phyloP scores from a whole-genome alignment of 1,140 invertebrate genomes.

The Rhizoglyphus robini region DNA sequence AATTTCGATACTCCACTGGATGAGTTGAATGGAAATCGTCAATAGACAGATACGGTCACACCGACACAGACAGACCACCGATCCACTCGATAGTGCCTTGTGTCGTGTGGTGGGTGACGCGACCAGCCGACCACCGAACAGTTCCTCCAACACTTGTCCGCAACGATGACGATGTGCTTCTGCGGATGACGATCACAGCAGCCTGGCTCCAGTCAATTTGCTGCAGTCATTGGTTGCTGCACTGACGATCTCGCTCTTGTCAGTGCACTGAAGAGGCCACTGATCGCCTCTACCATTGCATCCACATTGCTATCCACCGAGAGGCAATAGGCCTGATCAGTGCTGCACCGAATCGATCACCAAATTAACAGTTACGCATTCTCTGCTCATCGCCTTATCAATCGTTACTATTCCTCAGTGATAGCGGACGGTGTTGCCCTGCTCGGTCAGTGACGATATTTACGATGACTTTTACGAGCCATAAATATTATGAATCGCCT shows the following conservation, averaged over 20 bases:
- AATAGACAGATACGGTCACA: neutral
- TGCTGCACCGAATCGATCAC: too few species aligned
- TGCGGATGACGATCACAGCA: neutral
- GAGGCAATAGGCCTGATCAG: too few species aligned
- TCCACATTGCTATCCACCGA: neutral
- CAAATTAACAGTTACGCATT: neutral
- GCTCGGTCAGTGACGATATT: too few species aligned
- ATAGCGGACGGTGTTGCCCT: too few species aligned
- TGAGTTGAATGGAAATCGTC: neutral
- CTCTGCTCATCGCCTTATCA: too few species aligned
- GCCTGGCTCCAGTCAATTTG: neutral
- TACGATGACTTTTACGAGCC: conserved; percentile 14
- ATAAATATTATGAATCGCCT: conserved; percentile 9
- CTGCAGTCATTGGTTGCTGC: neutral
- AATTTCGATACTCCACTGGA: neutral
- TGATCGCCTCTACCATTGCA: neutral
- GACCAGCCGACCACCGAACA: too few species aligned
- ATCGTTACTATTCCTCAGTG: too few species aligned
- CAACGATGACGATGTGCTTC: neutral
- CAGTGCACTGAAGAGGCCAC: too few species aligned
- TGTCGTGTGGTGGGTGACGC: too few species aligned
- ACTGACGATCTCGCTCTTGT: too few species aligned
- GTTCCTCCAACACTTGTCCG: too few species aligned
- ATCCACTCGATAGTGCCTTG: too few species aligned
- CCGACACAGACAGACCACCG: neutral